Conservation (phyloP, 2,797 vertebrate genomes). For the Meda fulgida region DNA sequence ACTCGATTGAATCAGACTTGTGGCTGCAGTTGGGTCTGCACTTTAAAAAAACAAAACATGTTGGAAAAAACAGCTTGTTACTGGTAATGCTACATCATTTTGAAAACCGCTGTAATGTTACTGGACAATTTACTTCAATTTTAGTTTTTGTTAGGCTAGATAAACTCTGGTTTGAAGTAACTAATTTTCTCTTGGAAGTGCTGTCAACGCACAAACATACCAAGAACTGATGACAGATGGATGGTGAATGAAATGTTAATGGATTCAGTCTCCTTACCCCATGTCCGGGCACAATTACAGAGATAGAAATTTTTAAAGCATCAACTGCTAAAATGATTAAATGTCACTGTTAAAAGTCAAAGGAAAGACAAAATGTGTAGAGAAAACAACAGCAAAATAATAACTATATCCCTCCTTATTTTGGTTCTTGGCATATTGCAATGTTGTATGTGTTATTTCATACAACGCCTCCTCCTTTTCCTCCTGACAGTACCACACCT, state of each 20-base stretch:
- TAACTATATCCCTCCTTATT: constrained; percentile 17
- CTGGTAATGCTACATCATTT: background rate
- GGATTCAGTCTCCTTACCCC: constrained; percentile 50
- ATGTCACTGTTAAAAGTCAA: constrained; percentile 47
- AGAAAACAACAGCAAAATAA: constrained; percentile 22
- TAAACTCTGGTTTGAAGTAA: constrained; percentile 23
- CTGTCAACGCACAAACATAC: constrained; percentile 23
- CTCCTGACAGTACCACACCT: constrained; percentile 35
- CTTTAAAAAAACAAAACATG: background rate
- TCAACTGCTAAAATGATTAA: constrained; percentile 52
- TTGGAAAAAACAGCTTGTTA: background rate
- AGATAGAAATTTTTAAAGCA: constrained; percentile 48
- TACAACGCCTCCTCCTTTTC: constrained; percentile 19
- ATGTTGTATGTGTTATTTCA: constrained; percentile 21
- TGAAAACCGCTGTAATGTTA: background rate
- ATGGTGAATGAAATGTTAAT: constrained; percentile 63
- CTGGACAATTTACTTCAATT: background rate
- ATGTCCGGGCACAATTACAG: constrained; percentile 45
- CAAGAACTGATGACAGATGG: constrained; percentile 52
- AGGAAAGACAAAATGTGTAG: constrained; percentile 7
- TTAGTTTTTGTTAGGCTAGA: too few relatives aligned
- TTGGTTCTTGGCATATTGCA: background rate
- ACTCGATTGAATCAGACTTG: background rate
- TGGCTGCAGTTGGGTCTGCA: background rate
- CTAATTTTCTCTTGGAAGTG: constrained; percentile 25